Evolutionary conservation across 2,888 invertebrate genomes (phyloP), one percentile per base, ranked within the genome.

Genomic region (Drosophila falleni): DNA sequence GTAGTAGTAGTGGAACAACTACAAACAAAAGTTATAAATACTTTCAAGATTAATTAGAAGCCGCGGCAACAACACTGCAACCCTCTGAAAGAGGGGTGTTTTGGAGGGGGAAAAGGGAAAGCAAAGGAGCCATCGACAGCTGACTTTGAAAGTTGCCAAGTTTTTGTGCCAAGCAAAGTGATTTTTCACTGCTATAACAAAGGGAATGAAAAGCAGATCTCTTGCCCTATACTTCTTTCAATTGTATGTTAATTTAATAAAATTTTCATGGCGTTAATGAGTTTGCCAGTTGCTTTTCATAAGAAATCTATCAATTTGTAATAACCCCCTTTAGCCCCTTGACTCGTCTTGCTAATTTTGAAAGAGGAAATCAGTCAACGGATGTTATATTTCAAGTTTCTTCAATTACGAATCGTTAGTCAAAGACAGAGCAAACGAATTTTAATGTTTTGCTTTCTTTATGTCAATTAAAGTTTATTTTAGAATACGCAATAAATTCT

Each of bases 1-100:
- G 42, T 42, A 35, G 41, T 16, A 46, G 35, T 31, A 58, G 51
- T 50, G 35, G 33, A 72, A 65, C 66, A 75, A 75, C 71, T 79
- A 74, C 68, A 65, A 82, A 81, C 81, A 87, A 83, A 87, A 83
- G 81, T 84, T 84, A 66, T 80, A 81, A 87, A 87, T 87, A 84
- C 81, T 87, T 83, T 81, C 54, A 73, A 80, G 87, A 84, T 85
- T 87, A 85, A 85, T 87, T 85, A 85, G 77, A 71, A 58, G 39
- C 63, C 53, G 63, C 41, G 55, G 66, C 78, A 74, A 64, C 62
- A 74, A 55, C 44, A 53, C 46, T 55, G 41, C 58, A 26, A 33
- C 39, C 53, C 31, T 42, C 71, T 61, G 71, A 31, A 70, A 19
- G 2, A 9, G 5, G 19, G 15, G n/a, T 9, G 23, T 37, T 44